phyloP scores from a whole-genome alignment of 2,113 vertebrate genomes.

The Progne subis region DNA sequence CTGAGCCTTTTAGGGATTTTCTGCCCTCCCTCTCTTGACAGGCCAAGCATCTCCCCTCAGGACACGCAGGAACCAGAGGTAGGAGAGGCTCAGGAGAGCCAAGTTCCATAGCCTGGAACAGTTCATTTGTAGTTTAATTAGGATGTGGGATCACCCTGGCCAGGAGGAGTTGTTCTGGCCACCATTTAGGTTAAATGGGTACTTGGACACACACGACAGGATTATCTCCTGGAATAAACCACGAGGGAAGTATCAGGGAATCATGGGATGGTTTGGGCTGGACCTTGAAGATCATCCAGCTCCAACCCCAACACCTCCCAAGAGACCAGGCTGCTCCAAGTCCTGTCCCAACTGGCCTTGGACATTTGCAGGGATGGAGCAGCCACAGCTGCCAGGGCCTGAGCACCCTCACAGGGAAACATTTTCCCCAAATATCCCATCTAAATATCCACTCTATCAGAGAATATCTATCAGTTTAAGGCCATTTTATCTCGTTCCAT shows the following conservation, averaged over 20 bases:
- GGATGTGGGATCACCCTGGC: not conserved
- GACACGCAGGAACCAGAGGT: not conserved
- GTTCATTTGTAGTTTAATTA: not conserved
- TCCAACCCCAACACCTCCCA: not conserved
- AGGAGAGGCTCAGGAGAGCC: not conserved
- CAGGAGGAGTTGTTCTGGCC: not conserved
- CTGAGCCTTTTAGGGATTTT: not conserved
- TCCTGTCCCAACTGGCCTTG: not conserved
- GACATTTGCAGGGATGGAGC: not conserved
- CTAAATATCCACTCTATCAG: not conserved
- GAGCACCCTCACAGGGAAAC: accelerated
- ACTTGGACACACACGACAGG: not conserved
- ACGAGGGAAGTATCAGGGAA: not conserved
- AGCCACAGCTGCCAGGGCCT: not conserved
- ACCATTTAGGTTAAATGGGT: not conserved
- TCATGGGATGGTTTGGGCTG: not conserved
- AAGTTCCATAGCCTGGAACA: not conserved
- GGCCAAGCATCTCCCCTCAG: not conserved
- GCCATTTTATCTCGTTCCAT: too few species aligned
- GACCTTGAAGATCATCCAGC: not conserved
- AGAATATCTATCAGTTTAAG: not conserved
- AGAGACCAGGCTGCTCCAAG: accelerated
- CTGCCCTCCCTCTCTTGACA: not conserved
- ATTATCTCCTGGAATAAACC: not conserved
- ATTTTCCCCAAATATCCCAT: not conserved